Evolutionary conservation across 1,140 invertebrate species (phyloP).

Genomic region (Frieseomelitta varia): DNA sequence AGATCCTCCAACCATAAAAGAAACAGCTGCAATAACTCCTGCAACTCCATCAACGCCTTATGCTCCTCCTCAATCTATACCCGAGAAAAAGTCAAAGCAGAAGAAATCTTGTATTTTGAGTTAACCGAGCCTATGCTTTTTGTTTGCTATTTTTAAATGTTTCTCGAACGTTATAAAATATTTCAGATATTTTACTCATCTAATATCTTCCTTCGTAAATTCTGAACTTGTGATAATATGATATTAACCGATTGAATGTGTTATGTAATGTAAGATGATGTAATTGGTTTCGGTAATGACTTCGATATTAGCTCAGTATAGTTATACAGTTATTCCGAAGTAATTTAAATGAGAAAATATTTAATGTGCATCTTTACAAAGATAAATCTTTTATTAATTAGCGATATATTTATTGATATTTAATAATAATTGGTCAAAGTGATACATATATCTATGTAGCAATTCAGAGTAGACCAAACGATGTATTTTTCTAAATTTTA

Average conservation of each 20-base stretch:
- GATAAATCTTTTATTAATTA: slow-evolving; percentile 54
- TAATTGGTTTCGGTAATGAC: slow-evolving; percentile 46
- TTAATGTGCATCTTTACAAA: slow-evolving; percentile 36
- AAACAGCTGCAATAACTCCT: slow-evolving; percentile 74
- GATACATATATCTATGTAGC: slow-evolving; percentile 74
- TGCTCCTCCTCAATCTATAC: slow-evolving; percentile 72
- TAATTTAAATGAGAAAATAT: slow-evolving; percentile 45
- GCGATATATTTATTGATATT: slow-evolving; percentile 55
- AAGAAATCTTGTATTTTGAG: slow-evolving; percentile 79
- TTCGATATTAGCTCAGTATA: slow-evolving; percentile 49
- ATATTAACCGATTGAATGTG: slow-evolving; percentile 46
- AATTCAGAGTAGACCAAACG: slow-evolving; percentile 69
- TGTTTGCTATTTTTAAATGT: slow-evolving; percentile 49
- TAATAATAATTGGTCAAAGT: slow-evolving; percentile 66
- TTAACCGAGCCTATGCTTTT: slow-evolving; percentile 71
- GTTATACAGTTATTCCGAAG: slow-evolving; percentile 35
- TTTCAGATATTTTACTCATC: slow-evolving; percentile 51
- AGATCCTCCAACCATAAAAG: slow-evolving; percentile 77
- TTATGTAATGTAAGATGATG: slow-evolving; percentile 46
- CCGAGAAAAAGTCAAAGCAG: slow-evolving; percentile 78
- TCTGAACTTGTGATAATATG: slow-evolving; percentile 63
- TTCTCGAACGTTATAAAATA: slow-evolving; percentile 54
- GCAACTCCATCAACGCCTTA: slow-evolving; percentile 77
- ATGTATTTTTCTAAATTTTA: slow-evolving; percentile 80
- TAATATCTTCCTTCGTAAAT: slow-evolving; percentile 63